A percentile compares a stretch with the other conserved stretches of the same genome.
Evolutionary conservation across 2,888 invertebrate genomes (phyloP).

Genomic region (Tridacna crocea): DNA sequence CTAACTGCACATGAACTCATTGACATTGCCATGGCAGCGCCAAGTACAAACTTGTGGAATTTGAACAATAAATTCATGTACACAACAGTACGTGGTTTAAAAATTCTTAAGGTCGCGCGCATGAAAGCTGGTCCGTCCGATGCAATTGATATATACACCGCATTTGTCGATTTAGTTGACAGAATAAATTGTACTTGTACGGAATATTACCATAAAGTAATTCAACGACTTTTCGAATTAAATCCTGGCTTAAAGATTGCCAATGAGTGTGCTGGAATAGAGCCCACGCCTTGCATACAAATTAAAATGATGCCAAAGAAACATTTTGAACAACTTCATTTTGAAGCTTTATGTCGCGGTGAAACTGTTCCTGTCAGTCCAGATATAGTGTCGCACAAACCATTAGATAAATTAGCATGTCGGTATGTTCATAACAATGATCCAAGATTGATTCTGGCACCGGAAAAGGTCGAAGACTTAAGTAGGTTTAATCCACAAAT

Average conservation of each 20-base stretch:
- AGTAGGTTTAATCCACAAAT: slow-evolving; percentile 18
- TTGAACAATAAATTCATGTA: not conserved
- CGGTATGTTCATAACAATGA: slow-evolving; percentile 12
- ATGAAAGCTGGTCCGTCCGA: not conserved
- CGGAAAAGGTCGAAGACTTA: slow-evolving; percentile 25
- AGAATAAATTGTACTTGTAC: not conserved
- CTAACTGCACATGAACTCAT: not conserved
- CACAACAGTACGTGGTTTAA: not conserved
- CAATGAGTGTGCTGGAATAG: not conserved
- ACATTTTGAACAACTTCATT: not conserved
- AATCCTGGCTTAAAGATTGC: not conserved
- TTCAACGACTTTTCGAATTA: not conserved
- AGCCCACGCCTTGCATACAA: not conserved
- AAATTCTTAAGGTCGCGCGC: not conserved
- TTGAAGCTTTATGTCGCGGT: slow-evolving; percentile 9
- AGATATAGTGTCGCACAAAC: not conserved
- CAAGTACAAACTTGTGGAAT: not conserved
- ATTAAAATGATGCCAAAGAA: too few species aligned
- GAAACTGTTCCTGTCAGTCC: not conserved
- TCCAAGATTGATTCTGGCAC: slow-evolving; percentile 22
- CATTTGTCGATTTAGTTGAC: not conserved
- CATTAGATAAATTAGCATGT: not conserved
- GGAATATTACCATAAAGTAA: not conserved
- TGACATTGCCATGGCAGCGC: not conserved
- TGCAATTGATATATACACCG: not conserved